phyloP scores from a whole-genome alignment of 2,797 vertebrate species.

The Allobates femoralis region DNA sequence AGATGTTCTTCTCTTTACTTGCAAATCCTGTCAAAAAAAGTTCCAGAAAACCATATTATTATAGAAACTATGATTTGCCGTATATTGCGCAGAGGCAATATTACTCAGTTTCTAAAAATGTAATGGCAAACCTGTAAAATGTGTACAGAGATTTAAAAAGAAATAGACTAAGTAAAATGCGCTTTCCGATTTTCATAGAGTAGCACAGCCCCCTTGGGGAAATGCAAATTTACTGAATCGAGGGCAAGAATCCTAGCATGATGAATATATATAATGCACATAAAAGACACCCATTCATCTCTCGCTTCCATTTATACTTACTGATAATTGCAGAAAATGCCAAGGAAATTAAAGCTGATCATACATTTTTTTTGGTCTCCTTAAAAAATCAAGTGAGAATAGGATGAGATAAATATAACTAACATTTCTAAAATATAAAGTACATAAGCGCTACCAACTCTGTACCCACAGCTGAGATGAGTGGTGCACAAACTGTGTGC shows the following conservation, averaged over 20 bases:
- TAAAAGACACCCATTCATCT: not conserved
- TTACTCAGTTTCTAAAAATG: too few species aligned
- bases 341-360: not conserved
- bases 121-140: too few species aligned
- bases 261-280: not conserved
- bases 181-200: not conserved
- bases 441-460: too few species aligned
- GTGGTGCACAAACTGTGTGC: too few species aligned
- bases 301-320: not conserved
- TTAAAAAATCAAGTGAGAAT: not conserved
- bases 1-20: too few species aligned
- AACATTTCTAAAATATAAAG: too few species aligned
- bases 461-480: too few species aligned
- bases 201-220: not conserved
- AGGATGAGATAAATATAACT: too few species aligned
- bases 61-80: too few species aligned
- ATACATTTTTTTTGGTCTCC: not conserved
- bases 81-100: too few species aligned
- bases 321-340: not conserved
- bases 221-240: not conserved
- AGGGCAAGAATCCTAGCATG: not conserved
- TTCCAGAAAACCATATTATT: too few species aligned
- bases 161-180: not conserved
- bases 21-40: too few species aligned
- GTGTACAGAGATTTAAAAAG: not conserved